Base-by-base conservation (phyloP, 2,888 invertebrate species). In the Acleris cristana region DNA sequence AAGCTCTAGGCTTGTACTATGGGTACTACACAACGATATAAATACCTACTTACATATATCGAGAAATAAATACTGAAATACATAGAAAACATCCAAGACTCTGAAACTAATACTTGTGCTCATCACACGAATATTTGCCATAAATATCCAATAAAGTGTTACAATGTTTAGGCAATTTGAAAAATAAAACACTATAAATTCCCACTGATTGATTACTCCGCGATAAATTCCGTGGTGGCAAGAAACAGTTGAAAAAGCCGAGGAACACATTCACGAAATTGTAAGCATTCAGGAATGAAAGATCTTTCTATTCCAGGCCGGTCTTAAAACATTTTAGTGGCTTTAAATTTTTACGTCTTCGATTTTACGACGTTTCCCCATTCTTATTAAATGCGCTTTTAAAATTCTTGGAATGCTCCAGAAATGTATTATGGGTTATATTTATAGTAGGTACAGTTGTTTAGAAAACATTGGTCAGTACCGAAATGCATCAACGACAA, bases 251-350 rank as follows among this genome's bases (percentile, higher is more conserved):
- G 51, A 60, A 60, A 60, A 51, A 5, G 26, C 45, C 7, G 45
- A 48, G n/a, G 48, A 51, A 60, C 49, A 23, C 23, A 51, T 51
- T 51, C 51, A 51, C 21, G 59, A 21, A 34, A 51, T 60, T 60
- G 59, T 60, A 51, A 60, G 59, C 59, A 51, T 49, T 65, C 30
- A 16, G 52, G 56, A 61, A 52, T 34, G 45, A 52, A 56, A 53
- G 56, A 66, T 52, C 23, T 63, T 52, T 67, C 67, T 67, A 67
- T 63, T 67, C 63, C 48, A 49, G 49, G 61, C 57, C 16, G 18
- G 54, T 34, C 53, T 58, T 58, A 52, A 67, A 63, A 53, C 67
- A 63, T 67, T 67, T 67, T 63, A 67, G 67, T 67, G 67, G 64
- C 53, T 61, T 62, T 53, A 66, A 57, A 66, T 52, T 64, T 59